Evolutionary conservation across 1,140 invertebrate genomes (phyloP).

Genomic region (Tenebrio molitor): DNA sequence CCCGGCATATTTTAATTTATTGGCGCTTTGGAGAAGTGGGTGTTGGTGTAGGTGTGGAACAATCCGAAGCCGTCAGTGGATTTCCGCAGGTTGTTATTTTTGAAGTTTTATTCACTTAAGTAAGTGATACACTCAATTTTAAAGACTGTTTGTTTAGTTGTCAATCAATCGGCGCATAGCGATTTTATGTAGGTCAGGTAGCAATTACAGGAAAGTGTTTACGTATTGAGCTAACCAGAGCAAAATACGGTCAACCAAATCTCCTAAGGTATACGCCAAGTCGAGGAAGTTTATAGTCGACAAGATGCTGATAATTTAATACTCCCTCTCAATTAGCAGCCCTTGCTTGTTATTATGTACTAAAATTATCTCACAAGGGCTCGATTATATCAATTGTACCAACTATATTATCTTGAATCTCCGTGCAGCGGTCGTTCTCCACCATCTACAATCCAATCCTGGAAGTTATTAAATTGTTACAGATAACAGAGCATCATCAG

Average conservation of each 20-base stretch:
- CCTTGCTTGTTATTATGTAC: conserved; percentile 52
- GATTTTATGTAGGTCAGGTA: background rate
- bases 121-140: background rate
- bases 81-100: background rate
- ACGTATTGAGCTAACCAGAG: background rate
- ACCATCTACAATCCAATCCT: conserved; percentile 25
- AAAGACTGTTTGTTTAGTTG: background rate
- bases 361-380: conserved; percentile 52
- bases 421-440: conserved; percentile 24
- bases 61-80: background rate
- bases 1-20: too few relatives aligned
- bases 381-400: conserved; percentile 49
- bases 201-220: background rate
- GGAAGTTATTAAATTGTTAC: conserved; percentile 39
- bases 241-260: conserved; percentile 18
- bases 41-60: background rate
- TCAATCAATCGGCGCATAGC: background rate
- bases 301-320: conserved; percentile 56
- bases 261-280: conserved; percentile 9
- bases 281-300: conserved; percentile 31
- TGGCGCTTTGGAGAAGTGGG: too few relatives aligned
- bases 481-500: conserved; percentile 30
- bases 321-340: conserved; percentile 54
- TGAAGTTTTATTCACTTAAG: background rate
- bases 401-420: conserved; percentile 42